Evolutionary conservation across 2,888 invertebrate genomes (phyloP).

Genomic region (Gasteruption jaculator): DNA sequence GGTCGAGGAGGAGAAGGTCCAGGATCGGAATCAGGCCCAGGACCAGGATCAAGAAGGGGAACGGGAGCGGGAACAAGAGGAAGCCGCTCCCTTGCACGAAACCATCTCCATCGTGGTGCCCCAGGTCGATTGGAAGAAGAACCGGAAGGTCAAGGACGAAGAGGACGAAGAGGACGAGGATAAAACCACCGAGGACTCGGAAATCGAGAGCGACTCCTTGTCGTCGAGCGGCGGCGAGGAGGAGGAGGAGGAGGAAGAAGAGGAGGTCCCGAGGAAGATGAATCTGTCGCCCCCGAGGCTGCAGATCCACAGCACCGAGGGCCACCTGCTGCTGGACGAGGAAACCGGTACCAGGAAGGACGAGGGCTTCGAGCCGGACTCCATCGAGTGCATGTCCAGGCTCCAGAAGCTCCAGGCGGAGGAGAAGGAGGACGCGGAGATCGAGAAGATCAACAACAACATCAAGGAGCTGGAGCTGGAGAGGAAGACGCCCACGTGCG

Average conservation of each 20-base stretch:
- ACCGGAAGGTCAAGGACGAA: slow-evolving; percentile 47
- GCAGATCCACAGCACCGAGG: slow-evolving; percentile 70
- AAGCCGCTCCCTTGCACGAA: slow-evolving; percentile 63
- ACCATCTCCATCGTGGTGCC: slow-evolving; percentile 66
- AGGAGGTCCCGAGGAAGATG: slow-evolving; percentile 23
- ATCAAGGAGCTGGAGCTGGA: slow-evolving; percentile 39
- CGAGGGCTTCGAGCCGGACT: slow-evolving; percentile 45
- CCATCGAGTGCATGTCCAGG: slow-evolving; percentile 39
- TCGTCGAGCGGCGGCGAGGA: slow-evolving; percentile 50
- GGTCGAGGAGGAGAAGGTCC: slow-evolving; percentile 25
- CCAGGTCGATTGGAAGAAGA: slow-evolving; percentile 57
- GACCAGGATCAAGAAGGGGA: no score
- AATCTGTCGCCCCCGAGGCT: slow-evolving; percentile 62
- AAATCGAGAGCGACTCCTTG: slow-evolving; percentile 62
- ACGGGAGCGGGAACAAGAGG: no score
- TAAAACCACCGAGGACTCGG: slow-evolving; percentile 43
- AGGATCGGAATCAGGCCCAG: no score
- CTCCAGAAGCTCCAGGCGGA: background rate
- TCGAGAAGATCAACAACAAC: slow-evolving; percentile 40
- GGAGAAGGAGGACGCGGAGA: slow-evolving; percentile 24
- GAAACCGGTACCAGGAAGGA: slow-evolving; percentile 29
- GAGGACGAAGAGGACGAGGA: slow-evolving; percentile 23
- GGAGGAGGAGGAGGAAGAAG: slow-evolving; percentile 32
- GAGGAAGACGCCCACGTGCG: slow-evolving; percentile 41
- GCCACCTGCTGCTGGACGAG: slow-evolving; percentile 58